Base-by-base conservation (phyloP, 2,888 invertebrate genomes). In the Amblyjoppa fuscipennis region DNA sequence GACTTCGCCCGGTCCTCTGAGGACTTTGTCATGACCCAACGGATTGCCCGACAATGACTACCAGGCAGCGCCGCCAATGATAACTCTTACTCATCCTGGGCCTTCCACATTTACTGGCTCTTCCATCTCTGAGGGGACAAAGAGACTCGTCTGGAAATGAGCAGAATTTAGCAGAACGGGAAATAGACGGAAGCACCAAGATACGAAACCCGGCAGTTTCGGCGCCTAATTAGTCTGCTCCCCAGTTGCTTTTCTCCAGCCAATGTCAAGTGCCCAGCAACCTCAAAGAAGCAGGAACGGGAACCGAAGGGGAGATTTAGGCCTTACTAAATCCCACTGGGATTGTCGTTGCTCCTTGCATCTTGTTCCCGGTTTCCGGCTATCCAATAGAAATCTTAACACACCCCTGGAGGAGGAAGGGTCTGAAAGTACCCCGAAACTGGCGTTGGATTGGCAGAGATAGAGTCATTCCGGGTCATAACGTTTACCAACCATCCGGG, bases 331-430 rank as follows among this genome's bases (percentile, higher is more conserved):
- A n/a, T 28, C 20, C 53, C 70, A 13, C 16, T 31, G 28, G 41
- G 13, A 31, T 31, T 70, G 64, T 53, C 83, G 45, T 83, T 83
- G 73, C 73, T 56, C 64, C 59, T 49, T 51, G 76, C 73, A 71
- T 81, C 20, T 34, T 25, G 61, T 16, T 28, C 49, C 66, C 45
- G 53, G 66, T 78, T 77, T 66, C 49, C 61, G 38, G 71, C 34
- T 87, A 82, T 86, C 87, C 61, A 80, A 84, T 71, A 59, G 66
- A 73, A 82, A 87, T 87, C 86, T 87, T 82, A 87, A 86, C 84
- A 79, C 84, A 81, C 81, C 82, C 51, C 84, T 73, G 51, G 77
- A 71, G 53, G 28, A 13, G 5, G 71, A 51, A n/a, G 16, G 34
- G 49, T 45, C 20, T 31, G 59, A 13, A 73, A 77, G 76, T 84